Conservation (phyloP, 2,113 vertebrate species). For the Oophaga pumilio region DNA sequence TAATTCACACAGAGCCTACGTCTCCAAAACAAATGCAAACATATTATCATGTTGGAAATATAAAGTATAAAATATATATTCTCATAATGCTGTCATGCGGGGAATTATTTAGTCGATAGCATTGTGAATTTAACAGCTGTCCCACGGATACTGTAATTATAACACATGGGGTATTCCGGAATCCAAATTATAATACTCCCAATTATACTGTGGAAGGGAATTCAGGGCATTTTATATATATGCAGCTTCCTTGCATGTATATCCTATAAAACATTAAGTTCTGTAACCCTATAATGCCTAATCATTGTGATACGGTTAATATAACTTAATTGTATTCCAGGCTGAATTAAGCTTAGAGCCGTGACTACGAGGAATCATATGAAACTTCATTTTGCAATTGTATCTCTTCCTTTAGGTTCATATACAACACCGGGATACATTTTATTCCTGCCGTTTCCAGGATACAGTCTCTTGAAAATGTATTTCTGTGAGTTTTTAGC, state of each 20-base stretch:
- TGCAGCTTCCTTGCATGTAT: not conserved
- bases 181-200: constrained; percentile 36
- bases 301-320: not conserved
- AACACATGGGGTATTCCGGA: constrained; percentile 26
- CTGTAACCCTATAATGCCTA: not conserved
- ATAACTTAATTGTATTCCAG: not conserved
- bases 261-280: not conserved
- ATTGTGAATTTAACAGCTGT: constrained; percentile 38
- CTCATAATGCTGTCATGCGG: constrained; percentile 20
- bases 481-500: constrained; percentile 70
- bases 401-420: constrained; percentile 65
- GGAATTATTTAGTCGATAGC: constrained; percentile 35
- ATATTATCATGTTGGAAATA: constrained; percentile 17
- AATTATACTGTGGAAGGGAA: constrained; percentile 1
- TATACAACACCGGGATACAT: constrained; percentile 74
- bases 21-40: constrained; percentile 25
- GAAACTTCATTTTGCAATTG: constrained; percentile 55
- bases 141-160: constrained; percentile 43
- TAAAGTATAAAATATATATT: constrained; percentile 32
- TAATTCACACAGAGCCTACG: constrained; percentile 29
- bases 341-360: constrained; percentile 36
- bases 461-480: constrained; percentile 69
- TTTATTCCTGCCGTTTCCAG: constrained; percentile 69
- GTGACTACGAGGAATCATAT: constrained; percentile 15
- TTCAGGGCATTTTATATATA: constrained; percentile 31